Conservation (phyloP, 2,888 invertebrate genomes). For the Protodeltote pygarga region DNA sequence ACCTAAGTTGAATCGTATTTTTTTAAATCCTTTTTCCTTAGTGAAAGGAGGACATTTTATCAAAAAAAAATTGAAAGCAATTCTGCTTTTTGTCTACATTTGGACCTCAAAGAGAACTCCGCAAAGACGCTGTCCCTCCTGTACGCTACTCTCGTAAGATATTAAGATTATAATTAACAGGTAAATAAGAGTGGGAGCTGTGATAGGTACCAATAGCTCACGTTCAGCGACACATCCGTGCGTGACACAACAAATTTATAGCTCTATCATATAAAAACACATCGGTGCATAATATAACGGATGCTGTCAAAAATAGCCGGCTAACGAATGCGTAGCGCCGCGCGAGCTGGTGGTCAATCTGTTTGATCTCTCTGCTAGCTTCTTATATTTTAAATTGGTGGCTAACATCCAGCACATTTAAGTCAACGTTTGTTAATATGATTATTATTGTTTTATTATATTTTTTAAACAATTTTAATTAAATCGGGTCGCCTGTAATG, state of each 20-base stretch:
- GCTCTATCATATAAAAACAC: conserved; percentile 25
- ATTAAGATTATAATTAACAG: no score
- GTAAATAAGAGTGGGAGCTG: no score
- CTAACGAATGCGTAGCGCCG: conserved; percentile 33
- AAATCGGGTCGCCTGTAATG: no score
- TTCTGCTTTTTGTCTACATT: no score
- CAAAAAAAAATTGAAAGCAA: no score
- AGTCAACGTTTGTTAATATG: conserved; percentile 1
- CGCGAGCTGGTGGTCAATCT: neutral
- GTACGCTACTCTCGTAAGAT: no score
- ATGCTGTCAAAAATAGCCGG: conserved; percentile 45
- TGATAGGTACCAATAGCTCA: conserved; percentile 8
- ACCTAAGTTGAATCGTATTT: no score
- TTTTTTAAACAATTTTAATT: neutral
- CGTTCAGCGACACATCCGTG: conserved; percentile 32
- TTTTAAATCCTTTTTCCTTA: no score
- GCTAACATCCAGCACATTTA: conserved; percentile 4
- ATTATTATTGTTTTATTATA: neutral
- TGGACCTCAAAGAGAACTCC: no score
- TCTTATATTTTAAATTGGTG: conserved; percentile 9
- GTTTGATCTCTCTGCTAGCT: conserved; percentile 23
- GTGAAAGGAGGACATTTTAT: no score
- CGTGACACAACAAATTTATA: conserved; percentile 26
- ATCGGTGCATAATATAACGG: conserved; percentile 31
- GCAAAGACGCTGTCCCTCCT: no score